These are phyloP conservation scores for Acanthopleura granulata DNA, from an alignment of 2,888 invertebrate genomes.

Conservation along the genomic window DNA sequence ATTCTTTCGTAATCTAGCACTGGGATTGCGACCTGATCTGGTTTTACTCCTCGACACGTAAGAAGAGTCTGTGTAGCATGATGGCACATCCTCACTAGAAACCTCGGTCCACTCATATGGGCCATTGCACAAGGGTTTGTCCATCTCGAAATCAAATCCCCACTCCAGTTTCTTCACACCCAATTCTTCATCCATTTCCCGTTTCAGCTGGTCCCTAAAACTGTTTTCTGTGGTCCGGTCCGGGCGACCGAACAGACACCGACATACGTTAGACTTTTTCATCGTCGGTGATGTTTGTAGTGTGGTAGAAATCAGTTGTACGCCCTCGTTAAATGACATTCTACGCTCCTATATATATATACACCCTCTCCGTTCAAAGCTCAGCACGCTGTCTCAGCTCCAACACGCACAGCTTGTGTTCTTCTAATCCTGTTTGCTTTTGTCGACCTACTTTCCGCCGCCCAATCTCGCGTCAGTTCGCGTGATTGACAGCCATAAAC, in stretches of 20 bases:
- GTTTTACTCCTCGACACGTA: neutral
- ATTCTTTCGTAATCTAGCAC: neutral
- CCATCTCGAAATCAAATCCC: constrained; percentile 7
- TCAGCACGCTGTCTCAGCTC: neutral
- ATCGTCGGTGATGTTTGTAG: neutral
- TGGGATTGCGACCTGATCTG: neutral
- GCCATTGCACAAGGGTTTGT: neutral
- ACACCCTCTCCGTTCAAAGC: neutral
- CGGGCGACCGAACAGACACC: constrained; percentile 1
- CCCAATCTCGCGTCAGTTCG: neutral
- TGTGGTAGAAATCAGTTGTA: constrained; percentile 6
- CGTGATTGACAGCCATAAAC: neutral
- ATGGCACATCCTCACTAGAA: neutral
- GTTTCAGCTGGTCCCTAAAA: neutral
- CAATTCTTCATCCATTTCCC: neutral
- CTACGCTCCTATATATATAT: constrained; percentile 2
- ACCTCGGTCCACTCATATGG: constrained; percentile 1
- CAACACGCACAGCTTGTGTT: neutral
- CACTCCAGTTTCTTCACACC: neutral
- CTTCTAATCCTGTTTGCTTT: neutral
- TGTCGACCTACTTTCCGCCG: neutral
- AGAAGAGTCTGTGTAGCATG: neutral
- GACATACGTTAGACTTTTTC: constrained; percentile 15
- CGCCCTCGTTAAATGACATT: neutral
- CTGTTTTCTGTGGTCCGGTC: neutral